These are phyloP conservation scores for Lampris megalopsis DNA, from an alignment of 2,113 vertebrate genomes.

Conservation along the genomic window DNA sequence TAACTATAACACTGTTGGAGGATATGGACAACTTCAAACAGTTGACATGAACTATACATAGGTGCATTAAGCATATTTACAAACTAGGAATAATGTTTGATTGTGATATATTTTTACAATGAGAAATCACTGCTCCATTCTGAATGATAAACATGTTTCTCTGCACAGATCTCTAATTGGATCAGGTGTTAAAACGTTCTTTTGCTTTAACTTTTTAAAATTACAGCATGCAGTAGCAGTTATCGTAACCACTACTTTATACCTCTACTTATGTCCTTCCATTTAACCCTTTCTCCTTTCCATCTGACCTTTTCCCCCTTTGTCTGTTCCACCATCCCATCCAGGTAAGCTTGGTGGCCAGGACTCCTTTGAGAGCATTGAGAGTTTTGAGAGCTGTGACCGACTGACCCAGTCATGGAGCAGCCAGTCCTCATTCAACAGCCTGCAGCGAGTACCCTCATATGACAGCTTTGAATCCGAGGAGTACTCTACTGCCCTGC, in stretches of 20 bases:
- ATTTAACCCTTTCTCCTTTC: background rate
- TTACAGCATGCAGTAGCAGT: background rate
- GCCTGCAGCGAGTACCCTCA: constrained; percentile 96
- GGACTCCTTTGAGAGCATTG: constrained; percentile 98
- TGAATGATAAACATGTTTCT: background rate
- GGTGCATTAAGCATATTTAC: background rate
- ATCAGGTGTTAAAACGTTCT: background rate
- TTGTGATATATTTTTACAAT: background rate
- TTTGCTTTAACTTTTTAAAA: background rate
- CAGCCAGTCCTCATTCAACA: constrained; percentile 98
- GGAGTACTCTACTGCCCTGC: constrained; percentile 92
- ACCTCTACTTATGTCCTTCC: background rate
- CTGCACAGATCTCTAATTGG: background rate
- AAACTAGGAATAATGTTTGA: background rate
- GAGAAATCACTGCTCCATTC: background rate
- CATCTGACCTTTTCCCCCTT: background rate
- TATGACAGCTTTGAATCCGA: constrained; percentile 99
- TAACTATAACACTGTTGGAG: background rate
- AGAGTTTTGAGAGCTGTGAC: constrained; percentile 98
- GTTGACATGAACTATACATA: background rate
- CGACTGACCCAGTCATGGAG: constrained; percentile 97
- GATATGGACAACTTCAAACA: background rate
- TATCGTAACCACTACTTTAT: background rate
- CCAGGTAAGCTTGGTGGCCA: constrained; percentile 96
- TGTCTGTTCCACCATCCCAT: constrained; percentile 1